Base-by-base conservation (phyloP, 1,140 invertebrate species). In the Cyphomyrmex costatus region DNA sequence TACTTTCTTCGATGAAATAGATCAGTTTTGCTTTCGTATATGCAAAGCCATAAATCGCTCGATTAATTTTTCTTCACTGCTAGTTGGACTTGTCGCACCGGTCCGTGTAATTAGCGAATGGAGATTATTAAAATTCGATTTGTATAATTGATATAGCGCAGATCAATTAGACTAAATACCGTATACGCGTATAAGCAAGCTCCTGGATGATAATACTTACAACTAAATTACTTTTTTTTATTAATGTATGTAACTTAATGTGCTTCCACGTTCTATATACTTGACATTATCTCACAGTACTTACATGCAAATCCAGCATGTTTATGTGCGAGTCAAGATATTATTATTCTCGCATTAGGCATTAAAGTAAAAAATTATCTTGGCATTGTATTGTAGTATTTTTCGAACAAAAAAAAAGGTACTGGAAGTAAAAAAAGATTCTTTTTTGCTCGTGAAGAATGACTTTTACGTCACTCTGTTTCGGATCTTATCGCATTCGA, bases 101-200 rank as follows among this genome's bases (percentile, higher is more conserved):
- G 83, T 61, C 14, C 24, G 5, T 46, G 21, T 86, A 89, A 89
- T 89, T 89, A 89, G 84, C 53, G 71, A 49, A 21, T 21, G n/a
- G 24, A 12, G 27, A 73, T 89, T 86, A 89, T 89, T 88, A 89
- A 88, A 88, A 78, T 42, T 78, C 78, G 46, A 89, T 89, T 89
- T 89, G 86, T 83, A 21, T 89, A 86, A 89, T 89, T 89, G 79
- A 73, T 73, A 68, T 12, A 33, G 68, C 7, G 42, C 36, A 12
- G 8, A 42, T 42, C 33, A 73, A 60, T 83, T 83, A 61, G 12
- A 61, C 53, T 61, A 83, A 83, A 73, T 46, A 65, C 16, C 27
- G 21, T 82, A n/a, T 42, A 51, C 60, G 14, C 51, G 1, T 24
- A 24, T 10, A 16, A 46, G n/a, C 30, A 21, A 27, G 51, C 33